Conservation (phyloP, 2,797 vertebrate genomes). For the Rhadinocentrus ornatus region DNA sequence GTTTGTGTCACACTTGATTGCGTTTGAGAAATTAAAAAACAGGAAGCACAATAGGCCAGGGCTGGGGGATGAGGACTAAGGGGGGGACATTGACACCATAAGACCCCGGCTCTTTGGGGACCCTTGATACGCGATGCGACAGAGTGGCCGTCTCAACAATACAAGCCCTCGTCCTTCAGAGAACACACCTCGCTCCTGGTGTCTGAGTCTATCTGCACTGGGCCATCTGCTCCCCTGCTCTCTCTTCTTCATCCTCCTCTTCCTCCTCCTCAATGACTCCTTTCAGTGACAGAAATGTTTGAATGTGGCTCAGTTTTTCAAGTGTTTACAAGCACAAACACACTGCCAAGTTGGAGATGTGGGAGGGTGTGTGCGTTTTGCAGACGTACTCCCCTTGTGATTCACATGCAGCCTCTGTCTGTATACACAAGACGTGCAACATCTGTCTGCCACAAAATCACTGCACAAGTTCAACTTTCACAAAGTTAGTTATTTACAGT, state of each 20-base stretch:
- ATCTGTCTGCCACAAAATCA: conserved; percentile 59
- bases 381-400: conserved; percentile 53
- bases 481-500: conserved; percentile 34
- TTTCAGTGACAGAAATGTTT: conserved; percentile 79
- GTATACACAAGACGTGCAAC: conserved; percentile 49
- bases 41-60: conserved; percentile 79
- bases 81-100: conserved; percentile 79
- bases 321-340: conserved; percentile 91
- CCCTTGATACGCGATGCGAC: conserved; percentile 89
- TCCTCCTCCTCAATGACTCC: conserved; percentile 71
- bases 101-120: conserved; percentile 87
- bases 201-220: conserved; percentile 93
- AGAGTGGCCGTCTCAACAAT: conserved; percentile 93
- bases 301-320: conserved; percentile 89
- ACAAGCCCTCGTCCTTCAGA: conserved; percentile 84
- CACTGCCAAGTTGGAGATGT: conserved; percentile 68
- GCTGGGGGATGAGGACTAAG: conserved; percentile 65
- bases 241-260: conserved; percentile 61
- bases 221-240: conserved; percentile 89
- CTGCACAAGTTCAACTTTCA: conserved; percentile 26
- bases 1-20: conserved; percentile 87
- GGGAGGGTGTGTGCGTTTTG: conserved; percentile 38
- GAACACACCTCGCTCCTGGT: conserved; percentile 71
- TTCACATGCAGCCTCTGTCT: conserved; percentile 55
- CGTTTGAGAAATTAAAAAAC: conserved; percentile 86